Evolutionary conservation across 2,113 vertebrate genomes (phyloP), one percentile per base, ranked within the genome.

Genomic region (Orthonyx spaldingii): DNA sequence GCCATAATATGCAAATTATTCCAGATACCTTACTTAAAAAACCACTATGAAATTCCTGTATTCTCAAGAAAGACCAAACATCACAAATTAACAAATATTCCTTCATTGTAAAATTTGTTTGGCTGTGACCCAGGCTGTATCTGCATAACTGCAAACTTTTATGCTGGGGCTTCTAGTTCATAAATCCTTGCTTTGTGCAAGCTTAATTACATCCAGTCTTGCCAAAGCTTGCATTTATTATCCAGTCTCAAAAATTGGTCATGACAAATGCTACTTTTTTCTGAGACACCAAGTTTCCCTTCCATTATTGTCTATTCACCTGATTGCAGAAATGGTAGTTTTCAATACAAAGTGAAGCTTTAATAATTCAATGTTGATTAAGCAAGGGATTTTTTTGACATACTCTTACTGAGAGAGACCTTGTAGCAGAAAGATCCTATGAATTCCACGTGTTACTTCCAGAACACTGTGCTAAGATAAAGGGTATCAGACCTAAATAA

Each of bases 261-360:
- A 32, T 94, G 91, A 92, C 60, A 95, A 96, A 89, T 89, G 11
- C 19, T 59, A 46, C 12, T 47, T 95, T 94, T 68, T 89, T 94
- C 84, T 75, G 88, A 78, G 86, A 89, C 35, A 57, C 5, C 22
- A 68, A 39, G 37, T 55, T 89, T 88, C 53, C 33, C 66, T 91
- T 92, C 42, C 33, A 70, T 96, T 61, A 63, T 74, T 95, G 39
- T 69, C 27, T 69, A 49, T 91, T 92, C 77, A 88, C 17, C 41
- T 42, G 35, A 50, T 13, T 88, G 33, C 47, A 80, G 84, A 85
- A 96, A 87, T 47, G 1, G 3, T 68, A 83, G 52, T 26, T 30
- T 87, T 93, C 59, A 50, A 42, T 53, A 65, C 21, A 70, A 50
- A 76, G 53, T 49, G 78, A 89, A 77, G 10, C 17, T 69, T 94